These are phyloP conservation scores for Stylophora pistillata DNA, from an alignment of 64 coral and sea anemone genomes.

Conservation along the genomic window DNA sequence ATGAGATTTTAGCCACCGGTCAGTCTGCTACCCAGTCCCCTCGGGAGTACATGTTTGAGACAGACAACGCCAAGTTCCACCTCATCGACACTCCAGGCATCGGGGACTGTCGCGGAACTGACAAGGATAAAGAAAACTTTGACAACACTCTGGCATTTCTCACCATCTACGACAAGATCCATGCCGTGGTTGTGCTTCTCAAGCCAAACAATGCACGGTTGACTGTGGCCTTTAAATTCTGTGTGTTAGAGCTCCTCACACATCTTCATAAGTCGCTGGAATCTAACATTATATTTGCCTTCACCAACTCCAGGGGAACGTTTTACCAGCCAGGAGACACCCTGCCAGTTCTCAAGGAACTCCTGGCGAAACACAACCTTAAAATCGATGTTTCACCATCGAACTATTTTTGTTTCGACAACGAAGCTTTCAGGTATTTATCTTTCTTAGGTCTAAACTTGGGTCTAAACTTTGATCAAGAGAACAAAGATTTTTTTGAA, in stretches of 20 bases:
- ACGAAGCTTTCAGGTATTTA: conserved; percentile 53
- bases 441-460: too few relatives aligned
- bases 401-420: conserved; percentile 51
- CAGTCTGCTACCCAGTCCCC: conserved; percentile 32
- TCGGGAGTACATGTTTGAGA: conserved; percentile 15
- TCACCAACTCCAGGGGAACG: conserved; percentile 43
- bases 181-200: conserved; percentile 38
- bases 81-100: conserved; percentile 44
- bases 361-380: neutral
- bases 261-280: conserved; percentile 42
- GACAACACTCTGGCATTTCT: conserved; percentile 41
- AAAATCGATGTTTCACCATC: conserved; percentile 18
- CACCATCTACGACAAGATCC: conserved; percentile 27
- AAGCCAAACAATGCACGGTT: conserved; percentile 36
- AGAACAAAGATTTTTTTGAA: neutral
- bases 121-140: conserved; percentile 33
- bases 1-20: conserved; percentile 8
- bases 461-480: too few relatives aligned
- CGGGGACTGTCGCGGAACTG: conserved; percentile 24
- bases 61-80: conserved; percentile 8
- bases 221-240: conserved; percentile 36
- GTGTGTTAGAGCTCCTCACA: conserved; percentile 20
- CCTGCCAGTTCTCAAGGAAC: conserved; percentile 18
- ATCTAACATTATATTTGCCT: too few relatives aligned
- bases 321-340: conserved; percentile 28